Evolutionary conservation across 2,888 invertebrate genomes (phyloP).

Genomic region (Matsumyia berberina): DNA sequence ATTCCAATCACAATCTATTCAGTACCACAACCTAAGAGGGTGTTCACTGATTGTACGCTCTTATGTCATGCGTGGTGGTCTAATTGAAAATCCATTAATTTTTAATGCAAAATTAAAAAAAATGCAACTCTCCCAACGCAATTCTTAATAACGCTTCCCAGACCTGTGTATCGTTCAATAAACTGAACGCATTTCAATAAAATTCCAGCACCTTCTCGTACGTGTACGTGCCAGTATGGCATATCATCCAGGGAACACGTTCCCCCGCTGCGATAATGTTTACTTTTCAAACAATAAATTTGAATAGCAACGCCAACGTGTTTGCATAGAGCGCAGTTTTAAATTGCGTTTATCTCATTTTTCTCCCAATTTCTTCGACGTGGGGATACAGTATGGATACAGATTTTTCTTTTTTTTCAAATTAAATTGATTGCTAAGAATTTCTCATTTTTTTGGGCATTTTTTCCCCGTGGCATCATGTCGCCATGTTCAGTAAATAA

Average conservation of each 20-base stretch:
- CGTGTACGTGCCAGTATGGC: not conserved
- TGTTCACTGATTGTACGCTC: no score
- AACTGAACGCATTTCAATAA: constrained; percentile 14
- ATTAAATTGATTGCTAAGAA: not conserved
- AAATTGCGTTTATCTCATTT: not conserved
- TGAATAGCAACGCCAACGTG: not conserved
- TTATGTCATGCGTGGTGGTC: not conserved
- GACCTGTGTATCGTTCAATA: constrained; percentile 21
- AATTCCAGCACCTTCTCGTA: not conserved
- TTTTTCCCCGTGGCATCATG: not conserved
- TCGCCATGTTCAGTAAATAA: not conserved
- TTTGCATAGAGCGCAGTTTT: not conserved
- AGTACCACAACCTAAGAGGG: no score
- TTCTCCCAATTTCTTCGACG: not conserved
- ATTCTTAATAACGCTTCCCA: constrained; percentile 10
- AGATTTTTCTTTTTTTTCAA: no score
- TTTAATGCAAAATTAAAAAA: not conserved
- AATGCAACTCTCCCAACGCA: not conserved
- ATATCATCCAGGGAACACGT: constrained; percentile 18
- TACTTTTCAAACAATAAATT: not conserved
- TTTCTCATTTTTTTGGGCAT: not conserved
- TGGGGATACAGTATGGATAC: not conserved
- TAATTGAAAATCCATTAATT: not conserved
- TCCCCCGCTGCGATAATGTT: not conserved
- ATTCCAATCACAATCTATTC: no score